Evolutionary conservation across 2,113 vertebrate species (phyloP).

Genomic region (Amblyopsis rosae): DNA sequence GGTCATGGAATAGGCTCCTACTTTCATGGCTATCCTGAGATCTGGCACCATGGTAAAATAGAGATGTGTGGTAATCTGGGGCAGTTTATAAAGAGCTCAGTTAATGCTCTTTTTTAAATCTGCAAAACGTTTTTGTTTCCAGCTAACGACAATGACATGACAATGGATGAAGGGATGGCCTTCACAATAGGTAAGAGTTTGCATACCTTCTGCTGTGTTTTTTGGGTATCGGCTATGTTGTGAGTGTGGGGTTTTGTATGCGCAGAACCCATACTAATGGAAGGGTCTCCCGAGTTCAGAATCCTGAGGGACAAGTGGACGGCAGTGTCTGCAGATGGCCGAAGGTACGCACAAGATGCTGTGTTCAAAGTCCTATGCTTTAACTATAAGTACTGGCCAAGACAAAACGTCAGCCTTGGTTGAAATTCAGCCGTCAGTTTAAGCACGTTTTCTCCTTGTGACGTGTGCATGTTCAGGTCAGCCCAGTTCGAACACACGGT

Average conservation of each 20-base stretch:
- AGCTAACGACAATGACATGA: constrained; percentile 77
- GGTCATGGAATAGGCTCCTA: constrained; percentile 95
- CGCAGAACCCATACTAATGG: constrained; percentile 93
- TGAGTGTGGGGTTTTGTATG: constrained; percentile 4
- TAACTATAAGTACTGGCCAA: too few species aligned
- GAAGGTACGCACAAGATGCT: constrained; percentile 70
- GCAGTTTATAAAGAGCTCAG: not conserved
- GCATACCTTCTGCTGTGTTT: not conserved
- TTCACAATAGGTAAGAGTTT: constrained; percentile 75
- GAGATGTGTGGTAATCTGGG: not conserved
- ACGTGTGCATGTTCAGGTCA: constrained; percentile 78
- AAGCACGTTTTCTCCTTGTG: not conserved
- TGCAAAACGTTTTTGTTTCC: constrained; percentile 18
- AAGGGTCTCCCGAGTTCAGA: constrained; percentile 85
- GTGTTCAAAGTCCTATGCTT: not conserved
- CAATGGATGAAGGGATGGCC: constrained; percentile 80
- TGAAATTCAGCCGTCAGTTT: not conserved
- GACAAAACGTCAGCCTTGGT: not conserved
- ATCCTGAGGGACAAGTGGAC: constrained; percentile 93
- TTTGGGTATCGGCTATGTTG: not conserved
- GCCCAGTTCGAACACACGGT: constrained; percentile 97
- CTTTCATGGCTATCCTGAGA: constrained; percentile 94
- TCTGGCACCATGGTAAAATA: constrained; percentile 94
- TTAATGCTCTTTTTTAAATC: not conserved
- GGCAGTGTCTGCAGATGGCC: constrained; percentile 85